Evolutionary conservation across 2,113 vertebrate species (phyloP).

Genomic region (Scopus umbretta): DNA sequence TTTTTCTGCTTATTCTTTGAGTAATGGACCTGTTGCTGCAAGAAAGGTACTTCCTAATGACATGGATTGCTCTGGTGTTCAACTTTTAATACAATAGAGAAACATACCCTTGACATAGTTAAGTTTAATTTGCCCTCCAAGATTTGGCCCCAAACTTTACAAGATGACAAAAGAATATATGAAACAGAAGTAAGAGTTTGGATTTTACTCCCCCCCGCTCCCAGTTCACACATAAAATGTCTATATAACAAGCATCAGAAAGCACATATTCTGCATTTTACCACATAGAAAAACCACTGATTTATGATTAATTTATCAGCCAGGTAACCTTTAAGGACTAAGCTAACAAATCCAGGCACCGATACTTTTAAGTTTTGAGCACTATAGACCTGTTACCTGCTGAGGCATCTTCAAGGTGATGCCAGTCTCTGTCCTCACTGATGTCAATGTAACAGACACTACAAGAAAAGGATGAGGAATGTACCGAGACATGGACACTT

Average conservation of each 20-base stretch:
- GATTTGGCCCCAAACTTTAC: not conserved
- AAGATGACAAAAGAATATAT: not conserved
- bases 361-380: not conserved
- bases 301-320: not conserved
- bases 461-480: constrained; percentile 96
- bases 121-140: not conserved
- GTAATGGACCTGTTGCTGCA: not conserved
- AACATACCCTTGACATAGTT: not conserved
- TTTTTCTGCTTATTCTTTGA: not conserved
- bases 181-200: not conserved
- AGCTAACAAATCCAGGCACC: not conserved
- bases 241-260: not conserved
- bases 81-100: not conserved
- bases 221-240: not conserved
- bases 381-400: constrained; percentile 77
- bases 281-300: not conserved
- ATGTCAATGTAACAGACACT: constrained; percentile 94
- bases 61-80: not conserved
- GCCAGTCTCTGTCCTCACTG: constrained; percentile 95
- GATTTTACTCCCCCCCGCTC: not conserved
- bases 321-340: not conserved
- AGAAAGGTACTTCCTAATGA: not conserved
- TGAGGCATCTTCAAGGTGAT: constrained; percentile 95
- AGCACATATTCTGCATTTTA: not conserved
- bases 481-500: constrained; percentile 97